These are phyloP conservation scores for Xyrichtys novacula DNA, from an alignment of 2,797 vertebrate species.

Conservation along the genomic window DNA sequence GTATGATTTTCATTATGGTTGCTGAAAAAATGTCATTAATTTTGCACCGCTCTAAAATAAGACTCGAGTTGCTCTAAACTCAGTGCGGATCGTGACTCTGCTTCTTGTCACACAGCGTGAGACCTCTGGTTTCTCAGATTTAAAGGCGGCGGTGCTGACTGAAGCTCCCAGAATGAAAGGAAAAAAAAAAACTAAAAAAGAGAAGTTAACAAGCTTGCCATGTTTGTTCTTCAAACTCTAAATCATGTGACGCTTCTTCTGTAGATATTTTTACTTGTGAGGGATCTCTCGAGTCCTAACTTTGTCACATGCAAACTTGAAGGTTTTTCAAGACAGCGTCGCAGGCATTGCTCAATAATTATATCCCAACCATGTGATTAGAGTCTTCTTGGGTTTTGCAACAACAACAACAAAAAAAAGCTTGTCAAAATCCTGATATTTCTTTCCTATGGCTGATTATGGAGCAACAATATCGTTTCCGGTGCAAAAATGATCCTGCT, in stretches of 20 bases:
- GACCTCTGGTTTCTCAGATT: slow-evolving; percentile 20
- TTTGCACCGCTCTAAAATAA: slow-evolving; percentile 51
- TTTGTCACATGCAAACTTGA: slow-evolving; percentile 20
- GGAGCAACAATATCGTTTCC: slow-evolving; percentile 2
- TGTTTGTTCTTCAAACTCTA: slow-evolving; percentile 15
- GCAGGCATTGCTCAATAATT: too few species aligned
- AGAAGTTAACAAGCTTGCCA: not conserved
- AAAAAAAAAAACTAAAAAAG: not conserved
- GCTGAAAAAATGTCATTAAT: slow-evolving; percentile 43
- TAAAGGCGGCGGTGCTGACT: slow-evolving; percentile 6
- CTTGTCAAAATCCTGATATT: too few species aligned
- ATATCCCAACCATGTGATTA: too few species aligned
- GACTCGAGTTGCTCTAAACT: slow-evolving; percentile 16
- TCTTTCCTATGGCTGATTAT: slow-evolving; percentile 3
- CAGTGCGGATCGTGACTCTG: slow-evolving; percentile 20
- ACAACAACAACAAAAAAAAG: too few species aligned
- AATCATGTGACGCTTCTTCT: slow-evolving; percentile 5
- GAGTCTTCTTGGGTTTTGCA: too few species aligned
- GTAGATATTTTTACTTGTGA: slow-evolving; percentile 2
- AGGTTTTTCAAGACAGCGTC: slow-evolving; percentile 1
- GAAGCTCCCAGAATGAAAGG: slow-evolving; percentile 5
- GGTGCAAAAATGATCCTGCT: slow-evolving; percentile 23
- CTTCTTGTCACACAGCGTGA: slow-evolving; percentile 25
- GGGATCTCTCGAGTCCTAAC: slow-evolving; percentile 1
- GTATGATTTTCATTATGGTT: slow-evolving; percentile 41